Conservation (phyloP, 2,797 vertebrate species). For the Aulostomus chinensis region DNA sequence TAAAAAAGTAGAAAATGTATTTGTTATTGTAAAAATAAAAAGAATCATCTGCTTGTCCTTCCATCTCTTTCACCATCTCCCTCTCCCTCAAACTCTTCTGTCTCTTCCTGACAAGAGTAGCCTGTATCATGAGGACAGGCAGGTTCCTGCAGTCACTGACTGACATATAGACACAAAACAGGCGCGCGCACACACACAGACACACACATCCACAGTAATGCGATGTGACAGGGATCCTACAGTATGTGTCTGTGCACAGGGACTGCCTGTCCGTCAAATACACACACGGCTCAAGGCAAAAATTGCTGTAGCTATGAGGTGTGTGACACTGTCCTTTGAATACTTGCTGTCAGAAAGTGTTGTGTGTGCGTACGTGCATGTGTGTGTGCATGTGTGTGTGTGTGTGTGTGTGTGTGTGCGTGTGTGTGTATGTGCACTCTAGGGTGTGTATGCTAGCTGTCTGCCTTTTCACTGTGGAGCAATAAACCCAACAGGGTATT, state of each 20-base stretch:
- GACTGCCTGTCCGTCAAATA: constrained; percentile 67
- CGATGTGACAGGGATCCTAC: constrained; percentile 79
- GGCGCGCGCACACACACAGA: constrained; percentile 13
- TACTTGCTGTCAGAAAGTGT: constrained; percentile 44
- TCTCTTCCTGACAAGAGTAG: constrained; percentile 43
- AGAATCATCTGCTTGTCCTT: background rate
- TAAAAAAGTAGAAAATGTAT: background rate
- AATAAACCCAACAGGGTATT: constrained; percentile 58
- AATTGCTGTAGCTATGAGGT: constrained; percentile 45
- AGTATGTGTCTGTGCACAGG: constrained; percentile 73
- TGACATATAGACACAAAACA: constrained; percentile 36
- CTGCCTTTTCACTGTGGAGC: constrained; percentile 46
- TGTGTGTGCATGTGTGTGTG: constrained; percentile 15
- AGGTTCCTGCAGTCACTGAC: constrained; percentile 42
- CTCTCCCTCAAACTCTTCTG: background rate
- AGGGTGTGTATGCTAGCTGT: constrained; percentile 35
- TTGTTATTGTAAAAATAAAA: background rate
- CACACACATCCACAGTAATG: constrained; percentile 63
- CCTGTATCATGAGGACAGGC: constrained; percentile 48
- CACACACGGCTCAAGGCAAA: constrained; percentile 59
- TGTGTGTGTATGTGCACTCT: constrained; percentile 9
- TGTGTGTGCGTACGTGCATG: constrained; percentile 1
- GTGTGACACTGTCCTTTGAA: constrained; percentile 69
- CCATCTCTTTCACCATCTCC: background rate
- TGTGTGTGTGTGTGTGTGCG: constrained; percentile 16